Evolutionary conservation across 2,797 vertebrate species (phyloP), one percentile per base, ranked within the genome.

Genomic region (Xyrichtys novacula): DNA sequence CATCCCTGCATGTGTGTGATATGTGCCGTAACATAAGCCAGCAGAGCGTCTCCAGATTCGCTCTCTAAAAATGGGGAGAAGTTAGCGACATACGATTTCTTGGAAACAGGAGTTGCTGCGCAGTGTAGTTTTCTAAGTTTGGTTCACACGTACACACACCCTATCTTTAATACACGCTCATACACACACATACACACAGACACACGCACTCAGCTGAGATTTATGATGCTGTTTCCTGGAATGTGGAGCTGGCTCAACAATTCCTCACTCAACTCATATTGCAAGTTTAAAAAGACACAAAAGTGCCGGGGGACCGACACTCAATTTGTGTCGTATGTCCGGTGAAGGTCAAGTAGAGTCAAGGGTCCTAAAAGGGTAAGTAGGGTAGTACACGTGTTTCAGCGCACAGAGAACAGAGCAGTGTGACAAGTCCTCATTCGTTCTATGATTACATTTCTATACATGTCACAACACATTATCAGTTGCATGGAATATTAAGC

Each of bases 191-290:
- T 60, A 46, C 49, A 49, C 59, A 39, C 47, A 74, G 34, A 52
- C 39, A 56, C 57, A 61, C 6, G 50, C 32, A 53, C 53, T 59
- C 69, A 46, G 58, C 63, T 62, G 65, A 90, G 89, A 91, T 94
- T 93, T 91, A 91, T 90, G 76, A 58, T 65, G 70, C 59, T 78
- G 77, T 89, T 89, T 89, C 78, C 56, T 67, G 83, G 82, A 92
- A 89, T 85, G 80, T 69, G 64, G 62, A 71, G 52, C 81, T 79
- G 61, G 76, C 74, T 75, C 79, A 68, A 83, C 63, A 83, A 49
- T 74, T 83, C 78, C 59, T 72, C 54, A 28, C 74, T 69, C 54
- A 61, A 67, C 73, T 83, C 78, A 65, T 53, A 67, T 71, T 76
- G 75, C 69, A 68, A 73, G 65, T 76, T 75, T 56, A 84, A 88